phyloP scores from a whole-genome alignment of 2,888 invertebrate genomes.

The Steinernema scapterisci region DNA sequence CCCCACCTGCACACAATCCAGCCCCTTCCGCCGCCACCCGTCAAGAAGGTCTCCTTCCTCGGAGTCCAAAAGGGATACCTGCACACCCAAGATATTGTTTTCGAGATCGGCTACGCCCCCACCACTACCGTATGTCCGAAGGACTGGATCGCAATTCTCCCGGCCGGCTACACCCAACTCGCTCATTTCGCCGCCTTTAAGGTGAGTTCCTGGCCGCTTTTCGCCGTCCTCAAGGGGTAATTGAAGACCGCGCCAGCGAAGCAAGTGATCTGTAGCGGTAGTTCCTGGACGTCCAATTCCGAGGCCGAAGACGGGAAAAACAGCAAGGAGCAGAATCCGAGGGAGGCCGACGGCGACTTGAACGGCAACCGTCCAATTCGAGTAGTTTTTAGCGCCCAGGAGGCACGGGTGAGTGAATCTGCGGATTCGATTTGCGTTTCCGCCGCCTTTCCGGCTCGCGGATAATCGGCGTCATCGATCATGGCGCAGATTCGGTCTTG shows the following conservation, averaged over 20 bases:
- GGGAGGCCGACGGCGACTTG: neutral
- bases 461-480: no score
- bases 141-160: constrained; percentile 36
- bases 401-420: constrained; percentile 22
- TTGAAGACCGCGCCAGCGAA: constrained; percentile 33
- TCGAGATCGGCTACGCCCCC: constrained; percentile 7
- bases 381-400: constrained; percentile 34
- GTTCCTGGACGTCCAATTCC: neutral
- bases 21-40: neutral
- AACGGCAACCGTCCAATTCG: constrained; percentile 17
- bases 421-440: neutral
- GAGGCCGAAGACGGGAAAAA: neutral
- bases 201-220: neutral
- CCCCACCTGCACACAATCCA: neutral
- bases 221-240: neutral
- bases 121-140: constrained; percentile 18
- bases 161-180: constrained; percentile 32
- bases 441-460: no score
- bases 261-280: constrained; percentile 19
- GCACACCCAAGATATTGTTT: constrained; percentile 18
- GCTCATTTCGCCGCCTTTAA: constrained; percentile 35
- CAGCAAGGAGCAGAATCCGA: neutral
- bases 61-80: constrained; percentile 22
- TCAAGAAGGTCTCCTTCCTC: constrained; percentile 17
- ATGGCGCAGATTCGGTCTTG: neutral